Base-by-base conservation (phyloP, 2,888 invertebrate species). In the Venusia cambrica region DNA sequence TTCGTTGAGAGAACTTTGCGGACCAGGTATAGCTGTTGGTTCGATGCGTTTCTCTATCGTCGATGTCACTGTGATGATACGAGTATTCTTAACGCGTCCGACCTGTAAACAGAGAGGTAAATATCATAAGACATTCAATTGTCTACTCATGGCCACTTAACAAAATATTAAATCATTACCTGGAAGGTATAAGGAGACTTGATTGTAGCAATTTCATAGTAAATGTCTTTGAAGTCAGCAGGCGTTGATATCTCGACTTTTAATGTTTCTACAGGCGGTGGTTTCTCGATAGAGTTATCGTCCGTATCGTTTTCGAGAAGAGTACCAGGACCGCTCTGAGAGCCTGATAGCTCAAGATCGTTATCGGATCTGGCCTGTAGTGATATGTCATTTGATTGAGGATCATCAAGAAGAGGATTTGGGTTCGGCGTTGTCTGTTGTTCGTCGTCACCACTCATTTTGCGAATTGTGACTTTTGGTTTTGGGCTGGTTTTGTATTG, bases 141-240 rank as follows among this genome's bases (percentile, higher is more conserved):
- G 5, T 16, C 6, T 9, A 50, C 24, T 11, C 11, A 24, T 33
- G 1, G 28, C 7, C 8, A 2, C 9, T 20, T 5, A 5, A 6
- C 5, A n/a, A 4, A 6, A 13, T 12, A 4, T 5, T 14, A 39
- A 39, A 54, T 63, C 1, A 17, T 74, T 87, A 95, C 96, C 92
- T 96, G 95, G 79, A 96, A 96, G 36, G 94, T 92, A 62, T 95
- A 96, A 2, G 96, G 96, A 41, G 95, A 95, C 73, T 94, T 95
- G 50, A 96, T 94, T 1, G 96, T 96, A 17, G 95, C 96, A 56
- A 96, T 94, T 88, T 96, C 94, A 64, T 94, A 96, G 65, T 96
- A 96, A 48, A 94, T 90, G 72, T 96, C 94, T 68, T 91, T 91
- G 61, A 95, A 94, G 70, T 95, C 94, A 12, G 93, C 92, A 1